Percentiles rank a stretch among this genome's conserved stretches.
Conservation (phyloP, 1,140 invertebrate species). For the Littorina saxatilis region DNA sequence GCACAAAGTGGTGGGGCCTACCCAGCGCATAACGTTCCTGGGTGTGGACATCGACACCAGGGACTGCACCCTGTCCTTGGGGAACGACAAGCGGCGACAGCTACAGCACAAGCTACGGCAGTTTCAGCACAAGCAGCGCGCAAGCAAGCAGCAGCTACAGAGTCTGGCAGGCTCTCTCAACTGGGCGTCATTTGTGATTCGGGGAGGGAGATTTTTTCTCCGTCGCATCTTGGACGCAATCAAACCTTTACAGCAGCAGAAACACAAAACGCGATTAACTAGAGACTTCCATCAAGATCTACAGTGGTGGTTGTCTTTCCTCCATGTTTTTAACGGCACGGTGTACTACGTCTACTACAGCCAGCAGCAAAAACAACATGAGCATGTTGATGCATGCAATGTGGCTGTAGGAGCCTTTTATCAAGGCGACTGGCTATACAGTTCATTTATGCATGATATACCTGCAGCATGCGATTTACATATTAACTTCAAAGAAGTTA, state of each 20-base stretch:
- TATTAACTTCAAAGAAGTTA: neutral
- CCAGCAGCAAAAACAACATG: no score
- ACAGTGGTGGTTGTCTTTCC: neutral
- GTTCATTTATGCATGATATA: neutral
- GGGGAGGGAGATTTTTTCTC: conserved; percentile 6
- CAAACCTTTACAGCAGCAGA: neutral
- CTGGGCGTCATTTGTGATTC: neutral
- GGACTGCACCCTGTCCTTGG: neutral
- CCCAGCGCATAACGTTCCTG: conserved; percentile 9
- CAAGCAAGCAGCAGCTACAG: conserved; percentile 9
- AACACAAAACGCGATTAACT: neutral
- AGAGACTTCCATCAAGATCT: neutral
- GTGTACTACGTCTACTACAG: neutral
- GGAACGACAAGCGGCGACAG: neutral
- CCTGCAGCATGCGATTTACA: neutral
- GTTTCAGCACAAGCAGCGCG: neutral
- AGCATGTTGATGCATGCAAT: neutral
- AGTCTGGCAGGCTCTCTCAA: neutral
- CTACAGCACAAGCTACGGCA: neutral
- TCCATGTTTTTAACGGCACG: neutral
- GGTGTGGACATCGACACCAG: neutral
- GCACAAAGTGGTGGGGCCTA: conserved; percentile 17
- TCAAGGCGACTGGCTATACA: neutral
- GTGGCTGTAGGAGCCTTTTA: neutral
- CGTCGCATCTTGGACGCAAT: neutral